A percentile compares a stretch with the other conserved stretches of the same genome.
Conservation (phyloP, 2,797 vertebrate species). For the Sebastes kiyomatsui region DNA sequence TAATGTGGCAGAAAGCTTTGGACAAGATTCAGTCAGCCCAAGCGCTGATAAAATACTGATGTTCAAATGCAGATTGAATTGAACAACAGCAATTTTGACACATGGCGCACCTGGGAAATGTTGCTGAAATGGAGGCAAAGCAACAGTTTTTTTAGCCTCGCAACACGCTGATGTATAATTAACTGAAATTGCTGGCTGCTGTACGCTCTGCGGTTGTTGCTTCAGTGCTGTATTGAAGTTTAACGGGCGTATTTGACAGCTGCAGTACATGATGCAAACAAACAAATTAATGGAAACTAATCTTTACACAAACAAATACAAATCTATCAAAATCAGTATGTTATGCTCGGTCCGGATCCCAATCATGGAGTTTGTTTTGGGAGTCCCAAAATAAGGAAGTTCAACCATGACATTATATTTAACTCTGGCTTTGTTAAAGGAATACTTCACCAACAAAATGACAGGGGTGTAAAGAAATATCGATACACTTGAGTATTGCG, state of each 20-base stretch:
- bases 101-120: neutral
- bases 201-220: neutral
- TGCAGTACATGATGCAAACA: constrained; percentile 4
- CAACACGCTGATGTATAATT: constrained; percentile 2
- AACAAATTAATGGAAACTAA: constrained; percentile 10
- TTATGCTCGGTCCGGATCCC: neutral
- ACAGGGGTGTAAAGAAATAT: too few species aligned
- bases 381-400: neutral
- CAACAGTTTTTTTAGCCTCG: neutral
- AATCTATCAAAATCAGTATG: neutral
- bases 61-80: neutral
- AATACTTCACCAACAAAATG: neutral
- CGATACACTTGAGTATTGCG: too few species aligned
- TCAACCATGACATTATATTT: neutral
- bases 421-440: neutral
- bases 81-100: neutral
- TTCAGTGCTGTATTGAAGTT: neutral
- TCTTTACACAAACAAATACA: neutral
- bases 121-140: neutral
- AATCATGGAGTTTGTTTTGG: neutral
- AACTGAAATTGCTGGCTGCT: constrained; percentile 10
- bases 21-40: neutral
- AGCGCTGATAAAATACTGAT: neutral
- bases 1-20: neutral
- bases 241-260: constrained; percentile 5